Conservation (phyloP, 1,140 invertebrate species). For the Mamestra configurata region DNA sequence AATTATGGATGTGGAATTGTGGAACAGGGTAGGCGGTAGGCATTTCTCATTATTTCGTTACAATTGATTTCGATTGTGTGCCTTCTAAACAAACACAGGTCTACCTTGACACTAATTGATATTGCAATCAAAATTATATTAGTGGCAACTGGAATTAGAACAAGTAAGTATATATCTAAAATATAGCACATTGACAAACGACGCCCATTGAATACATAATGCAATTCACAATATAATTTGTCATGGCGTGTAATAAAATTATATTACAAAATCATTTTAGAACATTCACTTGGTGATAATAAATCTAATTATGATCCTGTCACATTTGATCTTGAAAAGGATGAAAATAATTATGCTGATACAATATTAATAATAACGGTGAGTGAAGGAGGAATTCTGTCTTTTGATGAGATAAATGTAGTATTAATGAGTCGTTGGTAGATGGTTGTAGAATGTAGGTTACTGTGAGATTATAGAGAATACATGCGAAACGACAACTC, state of each 20-base stretch:
- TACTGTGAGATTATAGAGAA: constrained; percentile 54
- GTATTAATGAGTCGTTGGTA: constrained; percentile 80
- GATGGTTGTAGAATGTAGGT: constrained; percentile 54
- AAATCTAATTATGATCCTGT: constrained; percentile 62
- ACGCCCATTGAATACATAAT: constrained; percentile 36
- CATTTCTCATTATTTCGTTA: constrained; percentile 5
- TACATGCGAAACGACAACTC: background rate
- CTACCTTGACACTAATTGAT: constrained; percentile 14
- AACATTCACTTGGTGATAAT: constrained; percentile 55
- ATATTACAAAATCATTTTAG: constrained; percentile 54
- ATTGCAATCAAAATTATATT: constrained; percentile 23
- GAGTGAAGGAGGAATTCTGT: constrained; percentile 76
- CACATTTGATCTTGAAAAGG: constrained; percentile 64
- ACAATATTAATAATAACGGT: constrained; percentile 82
- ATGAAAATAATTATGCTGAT: constrained; percentile 78
- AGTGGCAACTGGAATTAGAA: constrained; percentile 6
- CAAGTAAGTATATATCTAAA: background rate
- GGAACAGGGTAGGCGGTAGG: background rate
- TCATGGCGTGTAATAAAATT: constrained; percentile 49
- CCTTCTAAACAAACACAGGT: background rate
- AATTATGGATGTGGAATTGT: background rate
- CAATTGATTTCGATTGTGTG: constrained; percentile 3
- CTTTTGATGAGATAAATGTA: constrained; percentile 79
- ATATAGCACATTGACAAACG: constrained; percentile 19
- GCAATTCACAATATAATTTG: constrained; percentile 37